Base-by-base conservation (phyloP, 2,888 invertebrate genomes). In the Hyalella azteca region DNA sequence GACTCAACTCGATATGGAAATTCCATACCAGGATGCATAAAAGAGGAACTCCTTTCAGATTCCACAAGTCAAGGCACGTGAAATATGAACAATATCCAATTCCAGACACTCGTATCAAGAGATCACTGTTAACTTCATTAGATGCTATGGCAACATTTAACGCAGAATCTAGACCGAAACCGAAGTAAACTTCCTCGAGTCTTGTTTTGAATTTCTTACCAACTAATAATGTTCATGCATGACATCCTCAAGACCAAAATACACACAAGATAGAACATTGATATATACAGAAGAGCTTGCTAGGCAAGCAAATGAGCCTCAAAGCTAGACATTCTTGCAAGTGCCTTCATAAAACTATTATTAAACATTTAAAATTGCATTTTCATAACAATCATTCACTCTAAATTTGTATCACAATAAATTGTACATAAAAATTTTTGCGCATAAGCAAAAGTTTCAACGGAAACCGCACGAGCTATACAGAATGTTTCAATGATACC, bases 271-370 rank as follows among this genome's bases (percentile, higher is more conserved):
- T 13, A 54, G 13, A 7, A 4, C 22, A 26, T 54, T 29, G 29
- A 54, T 19, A 66, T 66, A n/a, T 36, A 66, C 66, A 66, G 66
- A n/a, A n/a, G n/a, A 66, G 36, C 66, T 66, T 66, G 66, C 66
- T 36, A 36, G 66, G 66, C 66, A 66, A 66, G 66, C 2, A n/a
- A 66, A 36, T 36, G n/a, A 66, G 29, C 15, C 19, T 22, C 19
- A 19, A 66, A n/a, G 22, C 22, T 66, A 66, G 36, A 66, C 29
- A 66, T 19, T 66, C 36, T n/a, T 29, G 36, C 36, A 19, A 36
- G 15, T 45, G 15, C 45, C 9, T 9, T 11, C 45, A 45, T 45
- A 45, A 45, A 45, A n/a, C 45, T 45, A 11, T 45, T 45, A 9
- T 11, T 45, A 45, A 45, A 45, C 11, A 45, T 15, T 9, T 45